phyloP scores from a whole-genome alignment of 2,888 invertebrate species.

The Synergus japonicus region DNA sequence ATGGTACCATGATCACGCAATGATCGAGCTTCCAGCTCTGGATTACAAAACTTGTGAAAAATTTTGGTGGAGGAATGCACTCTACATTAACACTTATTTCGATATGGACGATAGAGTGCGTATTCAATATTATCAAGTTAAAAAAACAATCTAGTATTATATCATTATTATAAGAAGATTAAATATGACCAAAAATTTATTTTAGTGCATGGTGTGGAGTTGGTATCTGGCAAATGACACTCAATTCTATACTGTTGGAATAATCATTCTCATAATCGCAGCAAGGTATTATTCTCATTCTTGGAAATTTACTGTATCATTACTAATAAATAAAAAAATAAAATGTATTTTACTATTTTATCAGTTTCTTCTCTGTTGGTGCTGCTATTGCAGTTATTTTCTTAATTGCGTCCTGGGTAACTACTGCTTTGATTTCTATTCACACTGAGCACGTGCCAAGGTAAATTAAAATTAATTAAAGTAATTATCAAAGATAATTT shows the following conservation, averaged over 20 bases:
- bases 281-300: slow-evolving; percentile 66
- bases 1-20: slow-evolving; percentile 85
- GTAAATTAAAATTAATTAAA: slow-evolving; percentile 59
- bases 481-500: background rate
- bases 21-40: slow-evolving; percentile 85
- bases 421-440: slow-evolving; percentile 78
- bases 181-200: slow-evolving; percentile 39
- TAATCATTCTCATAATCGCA: slow-evolving; percentile 75
- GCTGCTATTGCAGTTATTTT: slow-evolving; percentile 73
- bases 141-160: background rate
- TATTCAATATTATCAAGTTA: slow-evolving; percentile 45
- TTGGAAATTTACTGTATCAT: slow-evolving; percentile 41
- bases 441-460: slow-evolving; percentile 67
- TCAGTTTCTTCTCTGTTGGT: slow-evolving; percentile 64
- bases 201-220: slow-evolving; percentile 78
- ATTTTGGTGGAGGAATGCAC: slow-evolving; percentile 91
- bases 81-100: slow-evolving; percentile 90
- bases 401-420: slow-evolving; percentile 78
- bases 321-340: too few relatives aligned
- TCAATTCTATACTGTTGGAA: slow-evolving; percentile 76
- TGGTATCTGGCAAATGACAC: slow-evolving; percentile 79
- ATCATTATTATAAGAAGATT: background rate
- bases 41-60: slow-evolving; percentile 86
- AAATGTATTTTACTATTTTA: slow-evolving; percentile 30
- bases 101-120: slow-evolving; percentile 83